Conservation (phyloP, 2,797 vertebrate species). For the Helostoma temminkii region DNA sequence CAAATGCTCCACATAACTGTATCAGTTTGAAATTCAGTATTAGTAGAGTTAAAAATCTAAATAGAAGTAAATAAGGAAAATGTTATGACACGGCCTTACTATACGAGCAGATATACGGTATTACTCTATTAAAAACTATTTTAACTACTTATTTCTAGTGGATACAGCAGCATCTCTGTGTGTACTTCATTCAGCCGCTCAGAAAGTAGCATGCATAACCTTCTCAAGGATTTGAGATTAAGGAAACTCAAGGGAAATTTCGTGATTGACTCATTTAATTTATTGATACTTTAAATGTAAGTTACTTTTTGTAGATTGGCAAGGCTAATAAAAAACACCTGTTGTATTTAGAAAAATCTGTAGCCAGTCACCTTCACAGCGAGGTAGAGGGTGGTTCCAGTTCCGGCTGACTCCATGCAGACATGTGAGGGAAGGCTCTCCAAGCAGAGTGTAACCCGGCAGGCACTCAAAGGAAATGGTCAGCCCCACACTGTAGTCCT, state of each 20-base stretch:
- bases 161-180: slow-evolving; percentile 8
- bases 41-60: not conserved
- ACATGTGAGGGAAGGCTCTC: slow-evolving; percentile 94
- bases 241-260: not conserved
- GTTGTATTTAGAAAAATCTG: not conserved
- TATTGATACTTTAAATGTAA: not conserved
- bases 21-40: slow-evolving; percentile 61
- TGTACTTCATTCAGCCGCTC: slow-evolving; percentile 22
- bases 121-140: slow-evolving; percentile 40
- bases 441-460: slow-evolving; percentile 92
- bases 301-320: not conserved
- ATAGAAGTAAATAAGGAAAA: slow-evolving; percentile 10
- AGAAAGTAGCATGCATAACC: not conserved
- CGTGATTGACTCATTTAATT: not conserved
- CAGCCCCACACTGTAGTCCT: slow-evolving; percentile 94
- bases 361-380: slow-evolving; percentile 91
- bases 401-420: slow-evolving; percentile 96
- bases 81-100: slow-evolving; percentile 31
- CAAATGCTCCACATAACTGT: slow-evolving; percentile 54
- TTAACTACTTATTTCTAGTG: slow-evolving; percentile 34
- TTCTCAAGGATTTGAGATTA: slow-evolving; percentile 29
- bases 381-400: slow-evolving; percentile 96
- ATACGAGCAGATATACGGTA: slow-evolving; percentile 22
- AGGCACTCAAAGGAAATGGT: slow-evolving; percentile 97
- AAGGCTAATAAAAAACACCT: not conserved